A percentile compares a stretch with the other conserved stretches of the same genome.
These are phyloP conservation scores for Troilus luridus DNA, from an alignment of 2,888 invertebrate species.

Conservation along the genomic window DNA sequence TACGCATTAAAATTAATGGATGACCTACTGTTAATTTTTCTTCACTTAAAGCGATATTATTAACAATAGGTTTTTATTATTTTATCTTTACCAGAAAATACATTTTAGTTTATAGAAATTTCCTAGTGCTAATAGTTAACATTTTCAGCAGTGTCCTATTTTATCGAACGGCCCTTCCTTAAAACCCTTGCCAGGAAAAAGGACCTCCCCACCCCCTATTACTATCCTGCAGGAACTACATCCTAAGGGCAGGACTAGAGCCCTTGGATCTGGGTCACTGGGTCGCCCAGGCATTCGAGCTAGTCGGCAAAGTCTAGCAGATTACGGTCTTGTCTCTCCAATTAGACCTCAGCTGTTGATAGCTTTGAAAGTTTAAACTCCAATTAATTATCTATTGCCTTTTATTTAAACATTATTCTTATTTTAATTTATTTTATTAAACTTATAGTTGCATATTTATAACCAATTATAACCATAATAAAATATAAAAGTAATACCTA, in stretches of 20 bases:
- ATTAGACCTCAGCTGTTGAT: neutral
- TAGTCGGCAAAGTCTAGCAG: neutral
- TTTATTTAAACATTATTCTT: too few species aligned
- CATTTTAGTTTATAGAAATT: too few species aligned
- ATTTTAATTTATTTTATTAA: too few species aligned
- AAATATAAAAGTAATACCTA: too few species aligned
- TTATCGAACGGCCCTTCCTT: neutral
- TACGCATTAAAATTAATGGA: too few species aligned
- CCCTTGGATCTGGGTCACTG: neutral
- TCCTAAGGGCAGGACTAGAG: neutral
- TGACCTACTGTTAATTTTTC: too few species aligned
- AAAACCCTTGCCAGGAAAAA: neutral
- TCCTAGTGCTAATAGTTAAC: too few species aligned
- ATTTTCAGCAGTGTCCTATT: neutral
- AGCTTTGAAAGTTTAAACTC: neutral
- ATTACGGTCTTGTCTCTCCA: neutral
- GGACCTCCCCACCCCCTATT: neutral
- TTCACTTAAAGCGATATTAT: too few species aligned
- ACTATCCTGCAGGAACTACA: neutral
- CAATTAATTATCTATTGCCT: neutral
- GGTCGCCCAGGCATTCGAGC: neutral
- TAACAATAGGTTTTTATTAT: too few species aligned
- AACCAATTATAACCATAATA: too few species aligned
- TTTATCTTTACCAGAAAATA: too few species aligned
- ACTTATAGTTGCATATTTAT: too few species aligned